Evolutionary conservation across 2,888 invertebrate species (phyloP).

Genomic region (Drosophila tripunctata): DNA sequence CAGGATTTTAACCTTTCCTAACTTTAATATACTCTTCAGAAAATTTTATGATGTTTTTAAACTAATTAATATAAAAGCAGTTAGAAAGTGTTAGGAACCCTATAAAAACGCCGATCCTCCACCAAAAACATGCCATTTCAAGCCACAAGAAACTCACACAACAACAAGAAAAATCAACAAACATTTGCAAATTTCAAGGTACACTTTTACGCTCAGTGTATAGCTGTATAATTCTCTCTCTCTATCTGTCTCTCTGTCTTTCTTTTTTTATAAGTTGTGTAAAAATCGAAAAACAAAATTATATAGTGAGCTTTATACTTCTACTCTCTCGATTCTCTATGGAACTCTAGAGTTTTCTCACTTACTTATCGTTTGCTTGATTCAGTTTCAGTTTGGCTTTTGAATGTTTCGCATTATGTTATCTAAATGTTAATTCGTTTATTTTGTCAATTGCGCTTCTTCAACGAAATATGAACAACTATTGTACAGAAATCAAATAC

Average conservation of each 20-base stretch:
- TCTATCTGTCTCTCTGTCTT: slow-evolving; percentile 4
- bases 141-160: neutral
- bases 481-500: slow-evolving; percentile 27
- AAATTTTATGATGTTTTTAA: no score
- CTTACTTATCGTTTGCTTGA: slow-evolving; percentile 28
- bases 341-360: slow-evolving; percentile 29
- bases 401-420: slow-evolving; percentile 57
- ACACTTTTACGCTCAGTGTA: slow-evolving; percentile 14
- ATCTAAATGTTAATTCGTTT: slow-evolving; percentile 43
- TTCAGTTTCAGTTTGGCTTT: slow-evolving; percentile 35
- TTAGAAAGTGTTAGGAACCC: neutral
- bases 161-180: neutral
- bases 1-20: no score
- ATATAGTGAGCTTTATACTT: no score
- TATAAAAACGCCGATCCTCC: neutral
- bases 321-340: neutral
- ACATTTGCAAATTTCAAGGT: neutral
- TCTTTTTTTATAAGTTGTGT: slow-evolving; percentile 1
- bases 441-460: slow-evolving; percentile 55
- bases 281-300: no score
- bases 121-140: no score
- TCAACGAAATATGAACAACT: slow-evolving; percentile 14
- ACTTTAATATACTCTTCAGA: no score
- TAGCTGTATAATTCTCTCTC: neutral
- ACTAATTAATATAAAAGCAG: no score